Percentiles rank a stretch among this genome's conserved stretches.
phyloP scores from a whole-genome alignment of 2,888 invertebrate genomes.

The Baronia brevicornis region DNA sequence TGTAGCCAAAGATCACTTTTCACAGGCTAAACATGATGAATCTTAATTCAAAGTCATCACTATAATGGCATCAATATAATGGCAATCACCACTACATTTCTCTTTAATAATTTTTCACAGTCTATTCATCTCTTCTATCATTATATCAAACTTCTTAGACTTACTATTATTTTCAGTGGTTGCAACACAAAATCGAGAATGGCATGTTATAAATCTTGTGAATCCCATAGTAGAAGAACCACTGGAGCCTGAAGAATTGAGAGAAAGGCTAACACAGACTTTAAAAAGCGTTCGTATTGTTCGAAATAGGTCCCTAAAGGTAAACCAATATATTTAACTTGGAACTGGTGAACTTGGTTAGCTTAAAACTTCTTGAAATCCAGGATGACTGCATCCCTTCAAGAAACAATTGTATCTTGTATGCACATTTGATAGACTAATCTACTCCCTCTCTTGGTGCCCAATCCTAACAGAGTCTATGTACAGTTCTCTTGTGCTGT shows the following conservation, averaged over 20 bases:
- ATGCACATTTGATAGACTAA: no score
- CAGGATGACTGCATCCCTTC: no score
- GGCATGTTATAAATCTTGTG: slow-evolving; percentile 46
- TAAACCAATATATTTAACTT: slow-evolving; percentile 16
- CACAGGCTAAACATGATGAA: no score
- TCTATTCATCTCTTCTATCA: not conserved
- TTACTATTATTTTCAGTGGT: slow-evolving; percentile 36
- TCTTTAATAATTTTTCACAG: no score
- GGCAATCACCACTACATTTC: no score
- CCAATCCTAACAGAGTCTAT: no score
- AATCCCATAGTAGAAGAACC: slow-evolving; percentile 35
- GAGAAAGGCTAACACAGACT: slow-evolving; percentile 28
- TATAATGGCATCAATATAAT: no score
- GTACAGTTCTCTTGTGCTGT: no score
- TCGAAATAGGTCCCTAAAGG: slow-evolving; percentile 36
- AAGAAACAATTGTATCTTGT: no score
- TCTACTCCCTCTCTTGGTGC: no score
- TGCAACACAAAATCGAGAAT: slow-evolving; percentile 37
- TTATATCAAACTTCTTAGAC: not conserved
- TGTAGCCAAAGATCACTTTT: no score
- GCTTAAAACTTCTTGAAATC: slow-evolving; percentile 2
- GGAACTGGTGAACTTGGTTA: not conserved
- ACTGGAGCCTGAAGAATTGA: slow-evolving; percentile 23
- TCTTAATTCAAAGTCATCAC: no score
- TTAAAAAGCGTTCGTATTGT: slow-evolving; percentile 25